A percentile compares a stretch with the other conserved stretches of the same genome.
These are phyloP conservation scores for Tiliacea citrago DNA, from an alignment of 2,888 invertebrate genomes.

Conservation along the genomic window DNA sequence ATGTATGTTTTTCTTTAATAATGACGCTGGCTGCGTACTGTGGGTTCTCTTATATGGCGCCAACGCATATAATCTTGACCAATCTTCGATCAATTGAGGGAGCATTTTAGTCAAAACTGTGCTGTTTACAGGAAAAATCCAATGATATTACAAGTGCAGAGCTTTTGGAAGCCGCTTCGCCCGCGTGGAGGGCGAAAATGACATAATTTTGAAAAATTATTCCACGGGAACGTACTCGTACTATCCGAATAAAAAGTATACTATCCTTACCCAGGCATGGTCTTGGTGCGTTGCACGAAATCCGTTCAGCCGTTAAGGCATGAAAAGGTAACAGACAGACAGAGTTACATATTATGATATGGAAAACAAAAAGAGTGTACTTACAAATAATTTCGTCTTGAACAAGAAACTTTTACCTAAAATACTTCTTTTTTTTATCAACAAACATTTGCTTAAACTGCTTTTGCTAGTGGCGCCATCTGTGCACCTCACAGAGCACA, in stretches of 20 bases:
- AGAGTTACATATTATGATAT: no score
- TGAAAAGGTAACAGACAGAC: no score
- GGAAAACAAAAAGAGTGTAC: no score
- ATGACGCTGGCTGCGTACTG: conserved; percentile 64
- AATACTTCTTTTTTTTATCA: no score
- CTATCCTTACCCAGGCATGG: no score
- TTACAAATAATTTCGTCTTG: no score
- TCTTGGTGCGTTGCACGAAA: no score
- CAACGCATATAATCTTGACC: conserved; percentile 40
- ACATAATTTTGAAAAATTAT: neutral
- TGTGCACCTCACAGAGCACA: no score
- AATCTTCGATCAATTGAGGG: conserved; percentile 31
- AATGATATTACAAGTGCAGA: neutral
- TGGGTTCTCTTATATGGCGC: conserved; percentile 59
- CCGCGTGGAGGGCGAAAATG: neutral
- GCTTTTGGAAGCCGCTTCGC: neutral
- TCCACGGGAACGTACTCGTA: neutral
- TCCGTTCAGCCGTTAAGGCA: no score
- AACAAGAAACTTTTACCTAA: no score
- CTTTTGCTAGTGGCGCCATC: no score
- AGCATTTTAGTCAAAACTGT: conserved; percentile 19
- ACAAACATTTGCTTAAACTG: no score
- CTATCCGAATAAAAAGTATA: neutral
- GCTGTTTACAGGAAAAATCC: neutral
- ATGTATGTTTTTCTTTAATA: conserved; percentile 59